phyloP scores from a whole-genome alignment of 2,113 vertebrate species.

The Lonchura striata region DNA sequence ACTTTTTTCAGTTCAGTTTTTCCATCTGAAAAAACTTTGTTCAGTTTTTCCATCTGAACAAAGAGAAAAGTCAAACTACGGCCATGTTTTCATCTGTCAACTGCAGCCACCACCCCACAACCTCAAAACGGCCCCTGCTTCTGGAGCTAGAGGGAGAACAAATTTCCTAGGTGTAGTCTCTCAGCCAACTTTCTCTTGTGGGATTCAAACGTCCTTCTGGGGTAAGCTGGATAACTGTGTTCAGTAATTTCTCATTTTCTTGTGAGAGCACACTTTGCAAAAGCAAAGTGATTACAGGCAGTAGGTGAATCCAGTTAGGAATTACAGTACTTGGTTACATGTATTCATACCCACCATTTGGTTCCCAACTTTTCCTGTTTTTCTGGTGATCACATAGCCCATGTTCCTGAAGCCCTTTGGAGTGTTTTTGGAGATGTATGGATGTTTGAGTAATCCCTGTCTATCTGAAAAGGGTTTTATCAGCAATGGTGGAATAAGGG shows the following conservation, averaged over 20 bases:
- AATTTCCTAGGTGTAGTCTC: not conserved
- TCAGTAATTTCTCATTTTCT: not conserved
- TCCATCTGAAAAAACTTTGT: too few relatives aligned
- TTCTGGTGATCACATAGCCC: not conserved
- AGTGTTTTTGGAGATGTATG: not conserved
- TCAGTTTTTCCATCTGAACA: not conserved
- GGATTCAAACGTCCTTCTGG: not conserved
- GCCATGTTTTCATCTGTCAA: not conserved
- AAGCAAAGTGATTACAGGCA: not conserved
- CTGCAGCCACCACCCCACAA: not conserved
- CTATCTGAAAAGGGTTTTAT: not conserved
- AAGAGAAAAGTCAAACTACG: not conserved
- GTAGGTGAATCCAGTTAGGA: not conserved
- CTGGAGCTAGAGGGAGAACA: not conserved
- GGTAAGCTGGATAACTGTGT: not conserved
- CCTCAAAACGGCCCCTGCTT: not conserved
- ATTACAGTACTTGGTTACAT: rapidly evolving
- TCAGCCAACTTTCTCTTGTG: not conserved
- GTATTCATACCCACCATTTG: not conserved
- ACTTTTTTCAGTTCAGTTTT: too few relatives aligned
- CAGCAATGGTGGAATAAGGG: not conserved
- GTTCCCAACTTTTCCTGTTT: not conserved
- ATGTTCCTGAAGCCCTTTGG: not conserved
- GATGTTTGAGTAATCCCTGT: not conserved
- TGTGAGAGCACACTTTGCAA: not conserved